These are phyloP conservation scores for Atopsyche davidsoni DNA, from an alignment of 1,140 invertebrate species.

Conservation along the genomic window DNA sequence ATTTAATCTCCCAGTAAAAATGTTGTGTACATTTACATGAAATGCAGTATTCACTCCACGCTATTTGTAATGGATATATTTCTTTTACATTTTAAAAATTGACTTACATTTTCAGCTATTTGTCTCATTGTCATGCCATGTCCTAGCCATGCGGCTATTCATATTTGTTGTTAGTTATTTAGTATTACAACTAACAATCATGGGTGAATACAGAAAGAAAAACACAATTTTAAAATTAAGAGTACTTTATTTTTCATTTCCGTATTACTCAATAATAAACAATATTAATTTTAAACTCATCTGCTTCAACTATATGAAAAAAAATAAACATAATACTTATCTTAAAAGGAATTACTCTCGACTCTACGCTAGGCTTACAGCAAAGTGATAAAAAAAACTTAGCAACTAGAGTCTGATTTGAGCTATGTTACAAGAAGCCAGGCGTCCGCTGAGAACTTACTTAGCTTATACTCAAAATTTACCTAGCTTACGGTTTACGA, in stretches of 20 bases:
- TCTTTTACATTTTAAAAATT: background rate
- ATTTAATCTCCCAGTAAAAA: background rate
- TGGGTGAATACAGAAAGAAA: background rate
- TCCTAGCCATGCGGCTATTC: background rate
- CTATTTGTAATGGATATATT: background rate
- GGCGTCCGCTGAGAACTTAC: background rate
- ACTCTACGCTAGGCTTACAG: constrained; percentile 2
- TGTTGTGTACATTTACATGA: background rate
- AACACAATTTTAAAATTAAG: constrained; percentile 18
- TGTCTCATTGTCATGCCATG: background rate
- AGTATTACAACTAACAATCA: background rate
- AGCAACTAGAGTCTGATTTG: background rate
- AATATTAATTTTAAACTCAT: constrained; percentile 18
- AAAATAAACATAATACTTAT: constrained; percentile 24
- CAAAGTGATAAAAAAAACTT: constrained; percentile 1
- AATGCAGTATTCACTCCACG: background rate
- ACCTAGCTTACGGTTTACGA: background rate
- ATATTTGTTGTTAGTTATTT: background rate
- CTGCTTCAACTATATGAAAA: constrained; percentile 12
- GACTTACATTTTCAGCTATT: background rate
- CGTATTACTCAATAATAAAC: constrained; percentile 22
- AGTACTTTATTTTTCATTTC: constrained; percentile 23
- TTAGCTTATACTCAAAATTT: too few species aligned
- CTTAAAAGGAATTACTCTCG: constrained; percentile 17
- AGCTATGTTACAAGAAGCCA: constrained; percentile 7